Conservation (phyloP, 2,797 vertebrate species). For the Acanthurus leucopareius region DNA sequence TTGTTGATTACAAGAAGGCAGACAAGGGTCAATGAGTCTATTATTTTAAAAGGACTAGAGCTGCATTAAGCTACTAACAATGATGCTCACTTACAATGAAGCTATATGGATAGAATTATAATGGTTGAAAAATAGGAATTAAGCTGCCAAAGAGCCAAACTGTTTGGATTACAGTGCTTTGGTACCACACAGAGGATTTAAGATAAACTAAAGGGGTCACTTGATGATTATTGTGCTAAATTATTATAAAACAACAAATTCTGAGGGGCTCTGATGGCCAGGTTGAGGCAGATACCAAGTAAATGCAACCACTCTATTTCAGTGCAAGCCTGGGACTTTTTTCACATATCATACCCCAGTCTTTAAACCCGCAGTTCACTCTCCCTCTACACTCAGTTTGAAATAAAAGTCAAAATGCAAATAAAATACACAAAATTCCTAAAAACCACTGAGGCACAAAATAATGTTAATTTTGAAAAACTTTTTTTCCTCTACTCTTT, state of each 20-base stretch:
- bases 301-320: background rate
- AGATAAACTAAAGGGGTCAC: background rate
- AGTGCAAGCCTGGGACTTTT: background rate
- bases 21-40: slow-evolving; percentile 41
- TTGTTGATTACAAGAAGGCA: slow-evolving; percentile 52
- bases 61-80: slow-evolving; percentile 27
- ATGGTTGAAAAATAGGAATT: background rate
- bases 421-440: background rate
- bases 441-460: no score
- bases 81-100: slow-evolving; percentile 15
- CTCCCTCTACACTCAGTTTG: background rate
- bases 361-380: no score
- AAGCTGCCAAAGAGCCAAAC: background rate
- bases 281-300: background rate
- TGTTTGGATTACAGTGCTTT: background rate
- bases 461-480: background rate
- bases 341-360: background rate
- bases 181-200: background rate
- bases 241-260: background rate
- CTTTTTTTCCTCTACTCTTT: background rate
- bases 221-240: background rate
- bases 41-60: slow-evolving; percentile 48
- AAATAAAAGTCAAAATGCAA: background rate
- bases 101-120: background rate
- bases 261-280: no score